Evolutionary conservation across 1,140 invertebrate species (phyloP).

Genomic region (Drosophila subobscura): DNA sequence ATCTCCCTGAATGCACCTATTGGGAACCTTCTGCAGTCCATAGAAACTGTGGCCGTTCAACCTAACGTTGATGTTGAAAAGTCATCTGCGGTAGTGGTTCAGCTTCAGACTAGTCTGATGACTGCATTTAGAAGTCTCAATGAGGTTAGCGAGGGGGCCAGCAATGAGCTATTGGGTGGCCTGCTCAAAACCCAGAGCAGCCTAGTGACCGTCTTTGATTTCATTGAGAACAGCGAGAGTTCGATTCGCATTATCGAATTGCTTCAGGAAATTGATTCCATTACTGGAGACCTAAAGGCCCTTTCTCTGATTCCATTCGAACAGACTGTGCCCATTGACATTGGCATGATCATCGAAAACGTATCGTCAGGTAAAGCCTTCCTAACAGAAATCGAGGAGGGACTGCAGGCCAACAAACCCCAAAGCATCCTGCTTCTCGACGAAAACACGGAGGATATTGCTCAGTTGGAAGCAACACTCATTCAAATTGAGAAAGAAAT

Average conservation of each 20-base stretch:
- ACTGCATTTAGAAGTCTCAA: slow-evolving; percentile 66
- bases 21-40: slow-evolving; percentile 43
- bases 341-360: slow-evolving; percentile 58
- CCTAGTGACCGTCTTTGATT: slow-evolving; percentile 70
- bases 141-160: slow-evolving; percentile 58
- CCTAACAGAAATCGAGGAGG: slow-evolving; percentile 62
- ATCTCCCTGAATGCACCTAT: slow-evolving; percentile 36
- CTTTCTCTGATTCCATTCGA: slow-evolving; percentile 19
- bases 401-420: slow-evolving; percentile 55
- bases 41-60: slow-evolving; percentile 44
- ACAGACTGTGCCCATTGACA: slow-evolving; percentile 39
- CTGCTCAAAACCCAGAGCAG: slow-evolving; percentile 62
- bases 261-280: slow-evolving; percentile 73
- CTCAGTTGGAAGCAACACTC: slow-evolving; percentile 56
- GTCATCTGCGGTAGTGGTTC: slow-evolving; percentile 61
- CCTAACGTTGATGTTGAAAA: slow-evolving; percentile 68
- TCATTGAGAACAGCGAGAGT: slow-evolving; percentile 73
- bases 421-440: slow-evolving; percentile 49
- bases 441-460: slow-evolving; percentile 56
- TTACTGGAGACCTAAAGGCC: slow-evolving; percentile 57
- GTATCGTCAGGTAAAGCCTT: slow-evolving; percentile 65
- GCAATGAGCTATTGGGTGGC: slow-evolving; percentile 34
- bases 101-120: slow-evolving; percentile 74
- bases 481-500: slow-evolving; percentile 68
- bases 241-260: slow-evolving; percentile 71